Evolutionary conservation across 2,113 vertebrate species (phyloP).

Genomic region (Sapayoa aenigma): DNA sequence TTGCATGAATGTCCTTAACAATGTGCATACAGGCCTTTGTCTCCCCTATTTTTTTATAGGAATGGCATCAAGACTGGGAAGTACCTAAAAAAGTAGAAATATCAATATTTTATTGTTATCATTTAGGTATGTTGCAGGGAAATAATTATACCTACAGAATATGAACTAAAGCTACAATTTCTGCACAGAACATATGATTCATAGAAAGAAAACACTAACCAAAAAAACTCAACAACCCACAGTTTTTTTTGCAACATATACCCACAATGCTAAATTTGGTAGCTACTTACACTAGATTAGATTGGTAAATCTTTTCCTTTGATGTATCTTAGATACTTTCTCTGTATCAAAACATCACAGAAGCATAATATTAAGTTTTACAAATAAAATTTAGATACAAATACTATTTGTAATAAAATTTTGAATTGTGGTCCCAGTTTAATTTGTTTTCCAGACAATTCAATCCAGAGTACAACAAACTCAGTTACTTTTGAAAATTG

Average conservation of each 20-base stretch:
- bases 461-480: neutral
- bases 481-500: neutral
- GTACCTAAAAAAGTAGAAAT: neutral
- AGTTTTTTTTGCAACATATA: neutral
- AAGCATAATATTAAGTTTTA: neutral
- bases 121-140: neutral
- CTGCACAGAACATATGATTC: neutral
- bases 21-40: neutral
- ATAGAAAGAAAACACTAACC: neutral
- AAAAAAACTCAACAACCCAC: rapidly evolving
- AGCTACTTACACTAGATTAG: neutral
- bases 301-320: neutral
- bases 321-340: neutral
- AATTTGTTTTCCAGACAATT: neutral
- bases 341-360: neutral
- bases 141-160: neutral
- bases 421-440: neutral
- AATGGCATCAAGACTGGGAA: neutral
- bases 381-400: neutral
- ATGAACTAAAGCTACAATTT: neutral
- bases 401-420: neutral
- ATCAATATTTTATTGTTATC: neutral
- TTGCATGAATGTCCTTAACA: neutral
- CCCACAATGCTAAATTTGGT: neutral
- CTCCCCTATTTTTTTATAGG: neutral